Evolutionary conservation across 2,888 invertebrate genomes (phyloP).

Genomic region (Polyploca ridens): DNA sequence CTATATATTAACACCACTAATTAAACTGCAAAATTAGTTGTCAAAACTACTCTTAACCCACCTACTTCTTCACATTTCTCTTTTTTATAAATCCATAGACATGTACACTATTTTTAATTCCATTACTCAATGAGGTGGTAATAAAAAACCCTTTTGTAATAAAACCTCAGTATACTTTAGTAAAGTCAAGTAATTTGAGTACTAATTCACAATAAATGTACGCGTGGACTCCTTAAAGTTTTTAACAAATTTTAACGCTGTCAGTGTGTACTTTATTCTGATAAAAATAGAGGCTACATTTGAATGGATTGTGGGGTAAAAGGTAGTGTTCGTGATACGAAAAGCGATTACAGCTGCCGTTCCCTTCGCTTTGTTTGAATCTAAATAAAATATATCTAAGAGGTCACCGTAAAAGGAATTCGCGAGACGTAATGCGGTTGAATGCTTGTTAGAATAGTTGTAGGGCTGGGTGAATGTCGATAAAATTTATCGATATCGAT

Average conservation of each 20-base stretch:
- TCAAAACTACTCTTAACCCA: constrained; percentile 45
- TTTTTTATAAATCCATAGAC: constrained; percentile 43
- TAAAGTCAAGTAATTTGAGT: constrained; percentile 77
- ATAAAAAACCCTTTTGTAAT: constrained; percentile 58
- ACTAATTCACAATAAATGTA: constrained; percentile 60
- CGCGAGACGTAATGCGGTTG: constrained; percentile 75
- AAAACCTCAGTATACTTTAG: constrained; percentile 55
- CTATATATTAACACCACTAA: constrained; percentile 57
- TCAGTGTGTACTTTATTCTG: background rate
- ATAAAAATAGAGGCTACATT: constrained; percentile 21
- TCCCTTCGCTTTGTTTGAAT: constrained; percentile 66
- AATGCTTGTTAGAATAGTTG: constrained; percentile 59
- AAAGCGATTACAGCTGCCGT: constrained; percentile 74
- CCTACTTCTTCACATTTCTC: constrained; percentile 35
- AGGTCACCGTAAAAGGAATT: constrained; percentile 69
- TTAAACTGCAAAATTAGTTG: constrained; percentile 59
- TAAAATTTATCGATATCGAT: constrained; percentile 5
- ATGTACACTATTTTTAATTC: constrained; percentile 72
- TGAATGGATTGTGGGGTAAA: constrained; percentile 14
- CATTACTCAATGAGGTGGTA: constrained; percentile 43
- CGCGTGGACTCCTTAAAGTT: constrained; percentile 35
- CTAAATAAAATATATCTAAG: constrained; percentile 72
- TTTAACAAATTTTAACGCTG: constrained; percentile 3
- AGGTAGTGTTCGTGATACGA: constrained; percentile 42
- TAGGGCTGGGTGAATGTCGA: constrained; percentile 40